These are phyloP conservation scores for Macroteleia sp. DNA, from an alignment of 2,888 invertebrate genomes.

Conservation along the genomic window DNA sequence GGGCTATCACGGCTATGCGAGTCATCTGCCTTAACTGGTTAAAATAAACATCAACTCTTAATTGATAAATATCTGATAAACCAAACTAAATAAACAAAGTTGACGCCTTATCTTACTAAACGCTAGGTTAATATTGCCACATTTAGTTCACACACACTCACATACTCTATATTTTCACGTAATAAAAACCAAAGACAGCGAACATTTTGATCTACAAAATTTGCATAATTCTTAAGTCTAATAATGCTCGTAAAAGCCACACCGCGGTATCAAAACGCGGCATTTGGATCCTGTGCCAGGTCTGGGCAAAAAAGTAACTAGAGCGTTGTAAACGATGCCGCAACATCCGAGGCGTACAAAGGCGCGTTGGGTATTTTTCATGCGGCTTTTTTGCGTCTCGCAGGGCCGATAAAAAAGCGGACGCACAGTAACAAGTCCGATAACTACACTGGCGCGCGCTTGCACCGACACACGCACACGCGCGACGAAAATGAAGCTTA, in stretches of 20 bases:
- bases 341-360: constrained; percentile 26
- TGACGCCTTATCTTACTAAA: no score
- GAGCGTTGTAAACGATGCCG: constrained; percentile 52
- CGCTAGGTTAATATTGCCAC: no score
- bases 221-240: constrained; percentile 10
- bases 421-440: constrained; percentile 30
- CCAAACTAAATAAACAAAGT: no score
- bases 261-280: background rate
- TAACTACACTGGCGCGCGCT: constrained; percentile 31
- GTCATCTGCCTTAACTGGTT: no score
- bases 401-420: constrained; percentile 2
- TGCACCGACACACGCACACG: background rate
- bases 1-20: no score
- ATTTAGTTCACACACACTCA: no score
- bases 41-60: no score
- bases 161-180: no score
- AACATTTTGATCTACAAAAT: no score
- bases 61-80: no score
- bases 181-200: no score
- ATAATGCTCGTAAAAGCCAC: constrained; percentile 5
- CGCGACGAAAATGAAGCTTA: constrained; percentile 34
- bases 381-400: constrained; percentile 15
- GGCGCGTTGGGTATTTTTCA: constrained; percentile 30
- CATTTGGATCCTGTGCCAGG: background rate
- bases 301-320: constrained; percentile 35